Evolutionary conservation across 35 echinoderm and acorn worm genomes (phyloP), one percentile per base, ranked within the genome.

Genomic region (Chiridota heheva): DNA sequence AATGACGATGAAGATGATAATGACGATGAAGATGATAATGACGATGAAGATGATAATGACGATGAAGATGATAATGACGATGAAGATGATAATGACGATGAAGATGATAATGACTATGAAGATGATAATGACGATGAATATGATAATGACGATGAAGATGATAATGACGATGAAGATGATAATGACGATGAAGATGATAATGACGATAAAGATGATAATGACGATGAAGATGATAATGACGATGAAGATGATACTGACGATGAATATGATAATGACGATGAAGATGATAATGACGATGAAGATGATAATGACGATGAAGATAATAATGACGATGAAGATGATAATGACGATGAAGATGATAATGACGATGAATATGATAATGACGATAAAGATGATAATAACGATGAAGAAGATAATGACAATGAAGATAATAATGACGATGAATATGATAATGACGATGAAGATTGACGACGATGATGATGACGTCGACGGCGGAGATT

Each of bases 171-270:
- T 51, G 47, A 51, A 12, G 47, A 51, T 51, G 47, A 51, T 51
- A n/a, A 51, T n/a, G 47, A 51, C n/a, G 47, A 51, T n/a, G 47
- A 51, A 12, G 47, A 51, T 51, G 47, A 51, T 51, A n/a, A n/a
- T n/a, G 47, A 51, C 47, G 47, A 51, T 51, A 51, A n/a, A n/a
- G n/a, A n/a, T n/a, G n/a, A n/a, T n/a, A n/a, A n/a, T n/a, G n/a
- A n/a, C n/a, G n/a, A n/a, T 51, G 47, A 51, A 51, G 47, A 51
- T 51, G n/a, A 51, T 51, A 51, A 51, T 51, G n/a, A 51, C n/a
- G n/a, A 51, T 51, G 47, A 51, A 8, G n/a, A 51, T 51, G n/a
- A 51, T n/a, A n/a, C n/a, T n/a, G 47, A n/a, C n/a, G n/a, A n/a
- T n/a, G n/a, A n/a, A n/a, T n/a, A n/a, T n/a, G n/a, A n/a, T n/a